phyloP scores from a whole-genome alignment of 64 coral and sea anemone genomes.

The Cladopsammia gracilis region DNA sequence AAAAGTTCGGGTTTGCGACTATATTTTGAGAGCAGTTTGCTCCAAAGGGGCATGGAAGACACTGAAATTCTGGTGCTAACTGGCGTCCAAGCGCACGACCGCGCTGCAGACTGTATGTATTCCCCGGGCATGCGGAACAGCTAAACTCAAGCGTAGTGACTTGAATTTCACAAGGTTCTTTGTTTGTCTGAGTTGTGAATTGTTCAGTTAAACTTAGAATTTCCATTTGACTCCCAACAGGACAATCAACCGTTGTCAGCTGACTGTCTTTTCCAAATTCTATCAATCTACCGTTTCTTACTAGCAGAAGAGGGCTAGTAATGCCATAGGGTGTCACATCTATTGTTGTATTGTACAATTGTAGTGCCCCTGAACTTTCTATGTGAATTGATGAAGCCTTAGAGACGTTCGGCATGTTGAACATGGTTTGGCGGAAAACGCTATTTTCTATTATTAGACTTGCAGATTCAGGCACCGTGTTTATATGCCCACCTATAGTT shows the following conservation, averaged over 20 bases:
- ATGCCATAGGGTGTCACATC: background rate
- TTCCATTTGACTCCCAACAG: conserved; percentile 24
- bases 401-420: too few relatives aligned
- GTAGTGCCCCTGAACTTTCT: conserved; percentile 59
- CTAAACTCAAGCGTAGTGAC: conserved; percentile 8
- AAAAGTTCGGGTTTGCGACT: conserved; percentile 48
- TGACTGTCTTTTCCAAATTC: conserved; percentile 23
- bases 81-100: background rate
- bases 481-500: conserved; percentile 37
- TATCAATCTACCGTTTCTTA: conserved; percentile 30
- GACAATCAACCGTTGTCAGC: conserved; percentile 8
- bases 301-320: conserved; percentile 36
- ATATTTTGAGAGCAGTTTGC: conserved; percentile 39
- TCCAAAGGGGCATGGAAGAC: conserved; percentile 73
- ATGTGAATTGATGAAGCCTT: conserved; percentile 20
- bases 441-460: conserved; percentile 49
- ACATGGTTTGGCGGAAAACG: conserved; percentile 24
- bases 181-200: background rate
- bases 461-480: background rate
- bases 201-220: background rate
- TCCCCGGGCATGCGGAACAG: conserved; percentile 31
- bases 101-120: conserved; percentile 45
- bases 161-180: background rate
- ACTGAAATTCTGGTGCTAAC: conserved; percentile 26
- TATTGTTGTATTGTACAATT: conserved; percentile 19